Conservation (phyloP, 2,888 invertebrate genomes). For the Aricia artaxerxes region DNA sequence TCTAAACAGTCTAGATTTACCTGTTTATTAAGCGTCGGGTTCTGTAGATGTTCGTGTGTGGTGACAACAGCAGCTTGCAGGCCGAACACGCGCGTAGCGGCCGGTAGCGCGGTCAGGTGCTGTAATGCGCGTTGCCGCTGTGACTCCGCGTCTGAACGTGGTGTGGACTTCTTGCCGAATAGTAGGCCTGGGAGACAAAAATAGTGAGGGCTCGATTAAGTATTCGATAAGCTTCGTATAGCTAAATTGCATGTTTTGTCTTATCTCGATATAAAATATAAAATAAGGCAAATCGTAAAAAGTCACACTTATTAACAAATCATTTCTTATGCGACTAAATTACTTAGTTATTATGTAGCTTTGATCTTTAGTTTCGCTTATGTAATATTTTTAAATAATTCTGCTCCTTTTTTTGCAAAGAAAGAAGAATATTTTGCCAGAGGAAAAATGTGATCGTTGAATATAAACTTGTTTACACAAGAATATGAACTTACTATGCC, state of each 20-base stretch:
- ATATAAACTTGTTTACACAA: background rate
- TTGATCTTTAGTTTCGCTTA: no score
- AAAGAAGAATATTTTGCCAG: background rate
- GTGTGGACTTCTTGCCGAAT: conserved; percentile 53
- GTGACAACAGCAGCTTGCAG: conserved; percentile 52
- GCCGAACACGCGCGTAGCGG: conserved; percentile 52
- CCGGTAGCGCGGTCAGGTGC: conserved; percentile 47
- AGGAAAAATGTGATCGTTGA: background rate
- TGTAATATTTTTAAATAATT: no score
- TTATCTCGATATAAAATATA: no score
- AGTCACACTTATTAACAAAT: no score
- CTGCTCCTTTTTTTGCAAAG: background rate
- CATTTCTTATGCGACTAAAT: no score
- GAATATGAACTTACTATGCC: conserved; percentile 72
- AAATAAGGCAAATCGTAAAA: no score
- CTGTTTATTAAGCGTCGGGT: conserved; percentile 82
- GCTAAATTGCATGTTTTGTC: no score
- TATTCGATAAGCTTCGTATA: no score
- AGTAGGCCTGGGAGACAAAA: conserved; percentile 51
- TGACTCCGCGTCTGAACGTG: conserved; percentile 39
- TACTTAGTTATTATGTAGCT: no score
- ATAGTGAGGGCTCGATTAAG: background rate
- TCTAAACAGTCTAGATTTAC: conserved; percentile 43
- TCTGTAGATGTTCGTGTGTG: conserved; percentile 73
- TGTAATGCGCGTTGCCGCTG: conserved; percentile 60